Base-by-base conservation (phyloP, 1,140 invertebrate genomes). In the Scaptomyza montana region DNA sequence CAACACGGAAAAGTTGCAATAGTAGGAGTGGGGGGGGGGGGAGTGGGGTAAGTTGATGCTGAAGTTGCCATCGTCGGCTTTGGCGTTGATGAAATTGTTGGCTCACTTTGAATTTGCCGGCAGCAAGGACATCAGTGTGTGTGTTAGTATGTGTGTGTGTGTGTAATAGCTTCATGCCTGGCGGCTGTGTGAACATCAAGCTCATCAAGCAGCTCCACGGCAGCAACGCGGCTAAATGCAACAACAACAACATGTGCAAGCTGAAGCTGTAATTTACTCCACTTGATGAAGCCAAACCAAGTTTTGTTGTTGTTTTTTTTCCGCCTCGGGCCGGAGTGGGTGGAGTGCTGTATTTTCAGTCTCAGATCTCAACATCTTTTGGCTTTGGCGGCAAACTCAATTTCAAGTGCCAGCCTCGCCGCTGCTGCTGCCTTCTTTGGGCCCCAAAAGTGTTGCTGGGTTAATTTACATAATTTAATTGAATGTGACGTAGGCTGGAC, bases 391-490 rank as follows among this genome's bases (percentile, higher is more conserved):
- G 62, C 77, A 64, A 84, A 77, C 51, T 74, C 76, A 80, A 84
- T 86, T 85, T 79, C 67, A 43, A 43, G 10, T 43, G 39, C 39
- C 39, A 12, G 39, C 39, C 39, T n/a, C 39, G 12, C 39, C 39
- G 12, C 39, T n/a, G 39, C 39, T 43, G 51, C 21, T 56, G 61
- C 41, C 36, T 50, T 61, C 64, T 74, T 82, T 53, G 77, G 53
- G 62, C 43, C 61, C 60, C 39, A 43, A 43, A 63, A 89, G 77
- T 78, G 80, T 70, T 78, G 87, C 71, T 36, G 9, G 80, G 65
- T 66, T 80, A 71, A 85, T 90, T 90, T 90, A 78, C 87, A 90
- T 90, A 90, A 90, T 89, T 90, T 90, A 90, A 90, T 90, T 90
- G 87, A 90, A 90, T 90, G 82, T 78, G 82, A 84, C 71, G 85